Conservation (phyloP, 2,113 vertebrate species). For the Paradisaea rubra region DNA sequence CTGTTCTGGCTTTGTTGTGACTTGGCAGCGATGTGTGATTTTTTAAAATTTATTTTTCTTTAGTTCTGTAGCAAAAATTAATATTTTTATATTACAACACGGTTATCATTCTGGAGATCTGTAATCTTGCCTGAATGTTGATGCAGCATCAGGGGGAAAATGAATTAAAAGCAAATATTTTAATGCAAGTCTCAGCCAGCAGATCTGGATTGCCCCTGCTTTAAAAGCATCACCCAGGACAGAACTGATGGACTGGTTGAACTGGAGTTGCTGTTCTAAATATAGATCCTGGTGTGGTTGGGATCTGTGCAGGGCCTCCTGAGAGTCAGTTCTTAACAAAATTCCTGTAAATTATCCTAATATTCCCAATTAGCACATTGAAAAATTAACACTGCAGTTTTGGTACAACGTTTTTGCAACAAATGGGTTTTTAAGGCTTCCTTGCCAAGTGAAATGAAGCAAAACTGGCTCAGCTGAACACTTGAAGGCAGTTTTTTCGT, state of each 20-base stretch:
- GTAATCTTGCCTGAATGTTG: neutral
- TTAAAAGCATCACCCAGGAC: neutral
- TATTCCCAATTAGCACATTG: neutral
- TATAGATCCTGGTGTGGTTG: neutral
- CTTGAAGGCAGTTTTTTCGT: neutral
- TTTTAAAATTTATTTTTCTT: neutral
- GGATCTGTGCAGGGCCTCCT: neutral
- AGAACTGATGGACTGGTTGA: neutral
- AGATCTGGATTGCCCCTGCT: neutral
- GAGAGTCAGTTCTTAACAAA: neutral
- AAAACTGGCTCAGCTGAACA: neutral
- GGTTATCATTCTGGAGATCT: neutral
- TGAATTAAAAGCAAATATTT: neutral
- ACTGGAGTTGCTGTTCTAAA: neutral
- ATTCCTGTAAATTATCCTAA: neutral
- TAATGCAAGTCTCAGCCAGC: neutral
- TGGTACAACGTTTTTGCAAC: neutral
- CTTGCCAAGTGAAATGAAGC: neutral
- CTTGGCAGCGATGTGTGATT: neutral
- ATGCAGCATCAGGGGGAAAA: neutral
- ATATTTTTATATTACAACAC: neutral
- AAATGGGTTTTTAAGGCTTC: neutral
- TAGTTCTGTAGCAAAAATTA: neutral
- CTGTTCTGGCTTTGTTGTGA: neutral
- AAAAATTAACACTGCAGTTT: neutral